phyloP scores from a whole-genome alignment of 2,797 vertebrate species.

The Pitangus sulphuratus region DNA sequence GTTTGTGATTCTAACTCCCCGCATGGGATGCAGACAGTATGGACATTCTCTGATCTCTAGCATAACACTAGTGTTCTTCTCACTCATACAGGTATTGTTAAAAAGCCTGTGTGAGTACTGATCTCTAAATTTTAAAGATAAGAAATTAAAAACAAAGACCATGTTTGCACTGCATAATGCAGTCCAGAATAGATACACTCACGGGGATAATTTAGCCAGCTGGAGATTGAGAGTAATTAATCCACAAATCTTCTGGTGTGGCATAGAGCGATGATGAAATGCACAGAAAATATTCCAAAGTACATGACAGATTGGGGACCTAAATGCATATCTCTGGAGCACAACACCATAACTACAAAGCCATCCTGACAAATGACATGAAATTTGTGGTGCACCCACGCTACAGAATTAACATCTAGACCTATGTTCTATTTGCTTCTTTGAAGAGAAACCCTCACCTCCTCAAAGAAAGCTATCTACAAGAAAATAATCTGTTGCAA shows the following conservation, averaged over 20 bases:
- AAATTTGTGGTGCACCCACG: not conserved
- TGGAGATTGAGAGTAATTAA: not conserved
- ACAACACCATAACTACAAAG: not conserved
- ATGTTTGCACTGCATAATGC: not conserved
- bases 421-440: not conserved
- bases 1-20: not conserved
- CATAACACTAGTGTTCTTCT: not conserved
- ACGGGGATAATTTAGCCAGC: not conserved
- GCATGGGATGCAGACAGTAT: not conserved
- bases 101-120: not conserved
- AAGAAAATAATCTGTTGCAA: not conserved
- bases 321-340: not conserved
- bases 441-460: not conserved
- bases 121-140: not conserved
- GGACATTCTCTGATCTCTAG: not conserved
- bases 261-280: not conserved
- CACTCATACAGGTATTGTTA: not conserved
- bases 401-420: not conserved
- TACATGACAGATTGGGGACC: not conserved
- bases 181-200: not conserved
- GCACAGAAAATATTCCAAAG: not conserved
- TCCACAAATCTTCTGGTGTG: not conserved
- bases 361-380: not conserved
- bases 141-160: not conserved
- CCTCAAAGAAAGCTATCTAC: not conserved